Evolutionary conservation across 1,140 invertebrate species (phyloP).

Genomic region (Adelges cooleyi): DNA sequence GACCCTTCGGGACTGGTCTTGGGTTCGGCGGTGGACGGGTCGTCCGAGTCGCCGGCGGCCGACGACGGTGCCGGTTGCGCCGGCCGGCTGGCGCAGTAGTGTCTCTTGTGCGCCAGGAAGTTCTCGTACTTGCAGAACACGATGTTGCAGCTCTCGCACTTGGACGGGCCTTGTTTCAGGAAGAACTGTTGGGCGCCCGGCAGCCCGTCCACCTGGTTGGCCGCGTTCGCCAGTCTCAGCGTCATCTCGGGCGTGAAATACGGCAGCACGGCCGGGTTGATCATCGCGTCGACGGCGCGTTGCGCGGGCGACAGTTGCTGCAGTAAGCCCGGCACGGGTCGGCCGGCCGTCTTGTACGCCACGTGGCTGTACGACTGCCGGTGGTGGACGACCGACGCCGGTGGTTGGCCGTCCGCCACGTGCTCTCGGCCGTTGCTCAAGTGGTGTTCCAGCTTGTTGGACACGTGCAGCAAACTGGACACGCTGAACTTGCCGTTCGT

Average conservation of each 20-base stretch:
- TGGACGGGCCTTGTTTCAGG: slow-evolving; percentile 68
- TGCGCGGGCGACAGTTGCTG: slow-evolving; percentile 16
- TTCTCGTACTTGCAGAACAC: slow-evolving; percentile 94
- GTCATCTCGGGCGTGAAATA: slow-evolving; percentile 36
- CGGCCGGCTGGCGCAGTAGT: slow-evolving; percentile 74
- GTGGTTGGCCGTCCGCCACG: neutral
- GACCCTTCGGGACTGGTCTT: slow-evolving; percentile 32
- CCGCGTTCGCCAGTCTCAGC: slow-evolving; percentile 36
- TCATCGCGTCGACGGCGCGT: neutral
- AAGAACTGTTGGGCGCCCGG: slow-evolving; percentile 48
- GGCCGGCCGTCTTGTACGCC: neutral
- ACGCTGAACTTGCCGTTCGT: slow-evolving; percentile 19
- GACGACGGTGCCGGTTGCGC: slow-evolving; percentile 34
- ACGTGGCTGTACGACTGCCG: neutral
- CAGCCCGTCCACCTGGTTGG: slow-evolving; percentile 34
- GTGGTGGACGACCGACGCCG: neutral
- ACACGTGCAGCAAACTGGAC: neutral
- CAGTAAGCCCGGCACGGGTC: no score
- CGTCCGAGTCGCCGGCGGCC: slow-evolving; percentile 37
- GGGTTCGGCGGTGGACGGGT: slow-evolving; percentile 30
- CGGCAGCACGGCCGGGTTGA: slow-evolving; percentile 30
- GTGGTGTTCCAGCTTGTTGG: neutral
- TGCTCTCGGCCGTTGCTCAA: neutral
- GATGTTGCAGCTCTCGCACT: slow-evolving; percentile 92
- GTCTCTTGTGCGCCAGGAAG: slow-evolving; percentile 83